These are phyloP conservation scores for Litoditis marina DNA, from an alignment of 2,888 invertebrate species.

Conservation along the genomic window DNA sequence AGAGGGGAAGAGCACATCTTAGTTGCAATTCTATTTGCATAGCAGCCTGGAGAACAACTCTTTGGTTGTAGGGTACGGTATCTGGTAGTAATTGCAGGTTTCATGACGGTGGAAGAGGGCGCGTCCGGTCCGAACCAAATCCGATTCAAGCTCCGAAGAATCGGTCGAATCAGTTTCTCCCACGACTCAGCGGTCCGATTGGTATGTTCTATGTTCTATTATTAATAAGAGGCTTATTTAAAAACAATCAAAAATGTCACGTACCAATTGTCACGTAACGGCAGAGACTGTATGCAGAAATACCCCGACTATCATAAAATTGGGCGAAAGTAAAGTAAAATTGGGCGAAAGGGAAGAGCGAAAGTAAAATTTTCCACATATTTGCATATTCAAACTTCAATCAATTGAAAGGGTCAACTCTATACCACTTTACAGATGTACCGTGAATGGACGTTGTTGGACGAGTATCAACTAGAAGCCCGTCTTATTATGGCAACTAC, in stretches of 20 bases:
- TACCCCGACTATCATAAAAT: no score
- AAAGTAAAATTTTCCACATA: no score
- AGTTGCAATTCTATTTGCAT: background rate
- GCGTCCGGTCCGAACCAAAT: constrained; percentile 51
- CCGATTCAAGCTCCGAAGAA: constrained; percentile 46
- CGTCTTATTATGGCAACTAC: constrained; percentile 57
- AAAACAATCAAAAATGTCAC: constrained; percentile 1
- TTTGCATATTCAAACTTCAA: no score
- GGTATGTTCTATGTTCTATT: no score
- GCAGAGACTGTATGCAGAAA: no score
- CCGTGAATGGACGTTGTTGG: constrained; percentile 59
- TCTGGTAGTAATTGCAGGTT: constrained; percentile 35
- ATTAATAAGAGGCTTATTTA: background rate
- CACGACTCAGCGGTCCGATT: constrained; percentile 57
- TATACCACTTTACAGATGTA: constrained; percentile 47
- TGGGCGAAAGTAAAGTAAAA: no score
- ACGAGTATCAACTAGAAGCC: constrained; percentile 55
- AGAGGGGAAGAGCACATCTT: background rate
- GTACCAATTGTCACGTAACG: no score
- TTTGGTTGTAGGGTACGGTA: background rate
- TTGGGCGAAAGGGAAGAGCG: no score
- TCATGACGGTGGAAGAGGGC: constrained; percentile 57
- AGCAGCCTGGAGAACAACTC: background rate
- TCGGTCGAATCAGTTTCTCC: constrained; percentile 58
- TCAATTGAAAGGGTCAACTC: no score